Percentiles rank a stretch among this genome's conserved stretches.
Evolutionary conservation across 2,888 invertebrate genomes (phyloP).

Genomic region (Allacma fusca): DNA sequence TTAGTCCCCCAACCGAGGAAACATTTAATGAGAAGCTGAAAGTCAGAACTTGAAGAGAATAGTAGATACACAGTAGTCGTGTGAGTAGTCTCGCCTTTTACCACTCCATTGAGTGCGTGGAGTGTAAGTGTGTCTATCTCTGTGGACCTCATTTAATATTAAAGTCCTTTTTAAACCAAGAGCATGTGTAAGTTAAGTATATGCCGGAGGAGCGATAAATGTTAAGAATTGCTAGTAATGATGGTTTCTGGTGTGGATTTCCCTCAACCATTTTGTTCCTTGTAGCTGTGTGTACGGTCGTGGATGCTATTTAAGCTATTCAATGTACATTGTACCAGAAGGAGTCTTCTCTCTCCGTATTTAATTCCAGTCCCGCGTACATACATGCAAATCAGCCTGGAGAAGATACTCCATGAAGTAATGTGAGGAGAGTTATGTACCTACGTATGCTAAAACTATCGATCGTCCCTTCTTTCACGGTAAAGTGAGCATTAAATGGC

Average conservation of each 20-base stretch:
- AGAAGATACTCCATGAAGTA: conserved; percentile 6
- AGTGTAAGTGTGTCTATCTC: no score
- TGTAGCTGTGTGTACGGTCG: no score
- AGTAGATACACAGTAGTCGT: no score
- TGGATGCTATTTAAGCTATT: not conserved
- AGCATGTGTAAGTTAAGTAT: no score
- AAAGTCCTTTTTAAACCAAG: no score
- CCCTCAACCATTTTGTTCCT: not conserved
- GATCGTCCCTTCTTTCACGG: conserved; percentile 27
- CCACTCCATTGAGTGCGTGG: no score
- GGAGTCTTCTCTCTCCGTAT: no score
- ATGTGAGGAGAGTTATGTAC: not conserved
- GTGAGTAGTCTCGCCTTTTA: no score
- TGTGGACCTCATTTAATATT: conserved; percentile 16
- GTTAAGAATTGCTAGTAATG: not conserved
- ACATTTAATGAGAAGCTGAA: no score
- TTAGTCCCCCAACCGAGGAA: no score
- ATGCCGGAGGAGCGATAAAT: not conserved
- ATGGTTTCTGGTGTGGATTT: not conserved
- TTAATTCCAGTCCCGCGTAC: conserved; percentile 7
- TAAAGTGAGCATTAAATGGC: conserved; percentile 29
- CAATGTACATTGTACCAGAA: conserved; percentile 11
- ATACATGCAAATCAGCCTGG: no score
- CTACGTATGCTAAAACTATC: not conserved
- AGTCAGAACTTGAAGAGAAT: no score